phyloP scores from a whole-genome alignment of 2,113 vertebrate genomes.

The Neolamprologus sp. region DNA sequence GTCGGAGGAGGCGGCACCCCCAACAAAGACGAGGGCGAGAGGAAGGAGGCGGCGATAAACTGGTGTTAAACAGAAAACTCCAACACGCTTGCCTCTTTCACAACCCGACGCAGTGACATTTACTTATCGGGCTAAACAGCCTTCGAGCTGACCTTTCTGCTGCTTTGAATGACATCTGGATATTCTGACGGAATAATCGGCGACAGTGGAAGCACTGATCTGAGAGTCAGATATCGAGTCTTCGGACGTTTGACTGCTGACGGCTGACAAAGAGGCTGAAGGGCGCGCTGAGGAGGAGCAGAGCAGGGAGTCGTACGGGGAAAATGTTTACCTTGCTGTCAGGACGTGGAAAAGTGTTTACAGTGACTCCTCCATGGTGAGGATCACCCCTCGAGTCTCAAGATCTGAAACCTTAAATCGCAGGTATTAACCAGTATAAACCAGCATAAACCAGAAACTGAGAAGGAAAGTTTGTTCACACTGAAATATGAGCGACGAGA shows the following conservation, averaged over 20 bases:
- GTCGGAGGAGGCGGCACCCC: conserved; percentile 3
- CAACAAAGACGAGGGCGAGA: conserved; percentile 32
- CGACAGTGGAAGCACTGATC: conserved; percentile 43
- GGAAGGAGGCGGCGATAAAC: conserved; percentile 40
- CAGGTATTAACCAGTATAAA: neutral
- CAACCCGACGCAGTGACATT: conserved; percentile 60
- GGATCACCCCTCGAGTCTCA: neutral
- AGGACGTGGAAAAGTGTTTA: neutral
- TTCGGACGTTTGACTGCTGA: neutral
- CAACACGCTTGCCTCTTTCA: conserved; percentile 44
- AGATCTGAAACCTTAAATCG: neutral
- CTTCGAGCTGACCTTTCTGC: conserved; percentile 69
- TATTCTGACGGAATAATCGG: conserved; percentile 62
- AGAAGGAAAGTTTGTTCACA: neutral
- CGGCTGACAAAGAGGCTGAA: conserved; percentile 10
- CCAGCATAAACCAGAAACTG: neutral
- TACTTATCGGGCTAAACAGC: conserved; percentile 70
- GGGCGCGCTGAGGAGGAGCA: neutral
- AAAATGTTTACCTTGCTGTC: neutral
- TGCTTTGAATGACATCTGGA: conserved; percentile 71
- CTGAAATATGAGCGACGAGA: neutral
- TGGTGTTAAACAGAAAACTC: conserved; percentile 63
- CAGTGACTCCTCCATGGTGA: neutral
- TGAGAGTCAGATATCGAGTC: conserved; percentile 33
- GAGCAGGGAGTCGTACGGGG: neutral